Evolutionary conservation across 35 echinoderm and acorn worm species (phyloP).

Genomic region (Ophiothrix spiculata): DNA sequence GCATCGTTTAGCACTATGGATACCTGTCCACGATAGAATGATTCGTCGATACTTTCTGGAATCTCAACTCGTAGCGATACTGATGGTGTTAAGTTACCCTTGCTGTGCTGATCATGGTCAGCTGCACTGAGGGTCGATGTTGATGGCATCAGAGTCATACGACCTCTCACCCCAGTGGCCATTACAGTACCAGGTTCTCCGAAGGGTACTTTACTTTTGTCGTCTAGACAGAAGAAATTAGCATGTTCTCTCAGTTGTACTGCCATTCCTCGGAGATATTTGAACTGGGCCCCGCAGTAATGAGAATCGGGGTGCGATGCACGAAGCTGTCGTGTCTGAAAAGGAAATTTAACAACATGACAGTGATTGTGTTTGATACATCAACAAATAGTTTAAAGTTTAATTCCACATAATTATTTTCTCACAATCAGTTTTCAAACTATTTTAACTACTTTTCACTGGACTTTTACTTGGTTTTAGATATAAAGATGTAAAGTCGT

Average conservation of each 20-base stretch:
- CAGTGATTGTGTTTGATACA: background rate
- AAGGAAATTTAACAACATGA: background rate
- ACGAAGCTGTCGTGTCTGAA: slow-evolving; percentile 19
- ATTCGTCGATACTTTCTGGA: background rate
- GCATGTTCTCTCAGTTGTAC: background rate
- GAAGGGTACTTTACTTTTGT: slow-evolving; percentile 27
- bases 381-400: background rate
- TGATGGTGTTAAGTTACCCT: slow-evolving; percentile 18
- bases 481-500: too few relatives aligned
- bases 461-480: too few relatives aligned
- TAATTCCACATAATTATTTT: background rate
- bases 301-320: slow-evolving; percentile 12
- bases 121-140: slow-evolving; percentile 5
- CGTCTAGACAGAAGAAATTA: slow-evolving; percentile 9
- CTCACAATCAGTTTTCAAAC: background rate
- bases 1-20: background rate
- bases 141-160: background rate
- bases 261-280: slow-evolving; percentile 9
- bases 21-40: slow-evolving; percentile 16
- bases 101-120: slow-evolving; percentile 17
- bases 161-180: slow-evolving; percentile 13
- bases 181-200: slow-evolving; percentile 14
- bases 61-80: background rate
- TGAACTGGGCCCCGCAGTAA: slow-evolving; percentile 18
- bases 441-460: background rate